Evolutionary conservation across 1,140 invertebrate species (phyloP).

Genomic region (Caerostris extrusa): DNA sequence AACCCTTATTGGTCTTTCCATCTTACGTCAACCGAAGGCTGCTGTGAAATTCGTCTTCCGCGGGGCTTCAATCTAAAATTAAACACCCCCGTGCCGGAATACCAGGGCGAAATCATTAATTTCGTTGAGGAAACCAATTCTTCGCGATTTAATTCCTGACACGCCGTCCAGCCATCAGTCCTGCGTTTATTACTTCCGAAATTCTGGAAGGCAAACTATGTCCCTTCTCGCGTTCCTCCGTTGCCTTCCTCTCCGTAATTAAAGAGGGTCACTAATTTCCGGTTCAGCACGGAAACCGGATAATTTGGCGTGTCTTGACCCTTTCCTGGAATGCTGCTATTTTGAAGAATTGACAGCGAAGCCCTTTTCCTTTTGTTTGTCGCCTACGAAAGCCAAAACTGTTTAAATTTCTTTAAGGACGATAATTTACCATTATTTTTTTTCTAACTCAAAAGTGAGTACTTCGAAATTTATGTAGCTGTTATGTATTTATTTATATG

Average conservation of each 20-base stretch:
- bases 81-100: neutral
- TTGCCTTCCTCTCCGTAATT: slow-evolving; percentile 49
- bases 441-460: too few species aligned
- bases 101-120: slow-evolving; percentile 48
- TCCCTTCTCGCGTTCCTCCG: slow-evolving; percentile 10
- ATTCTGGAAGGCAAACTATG: slow-evolving; percentile 57
- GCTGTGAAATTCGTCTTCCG: neutral
- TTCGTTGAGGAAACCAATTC: slow-evolving; percentile 43
- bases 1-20: neutral
- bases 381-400: too few species aligned
- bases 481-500: too few species aligned
- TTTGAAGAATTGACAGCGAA: slow-evolving; percentile 41
- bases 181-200: slow-evolving; percentile 57
- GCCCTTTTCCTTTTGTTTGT: too few species aligned
- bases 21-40: neutral
- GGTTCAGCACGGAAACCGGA: slow-evolving; percentile 16
- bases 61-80: slow-evolving; percentile 21
- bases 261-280: slow-evolving; percentile 51
- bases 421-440: too few species aligned
- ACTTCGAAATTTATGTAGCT: too few species aligned
- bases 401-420: too few species aligned
- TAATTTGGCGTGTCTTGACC: slow-evolving; percentile 45
- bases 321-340: slow-evolving; percentile 26
- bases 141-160: slow-evolving; percentile 60
- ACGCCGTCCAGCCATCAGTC: slow-evolving; percentile 44